These are phyloP conservation scores for Athalia circularis DNA, from an alignment of 2,888 invertebrate genomes.

Conservation along the genomic window DNA sequence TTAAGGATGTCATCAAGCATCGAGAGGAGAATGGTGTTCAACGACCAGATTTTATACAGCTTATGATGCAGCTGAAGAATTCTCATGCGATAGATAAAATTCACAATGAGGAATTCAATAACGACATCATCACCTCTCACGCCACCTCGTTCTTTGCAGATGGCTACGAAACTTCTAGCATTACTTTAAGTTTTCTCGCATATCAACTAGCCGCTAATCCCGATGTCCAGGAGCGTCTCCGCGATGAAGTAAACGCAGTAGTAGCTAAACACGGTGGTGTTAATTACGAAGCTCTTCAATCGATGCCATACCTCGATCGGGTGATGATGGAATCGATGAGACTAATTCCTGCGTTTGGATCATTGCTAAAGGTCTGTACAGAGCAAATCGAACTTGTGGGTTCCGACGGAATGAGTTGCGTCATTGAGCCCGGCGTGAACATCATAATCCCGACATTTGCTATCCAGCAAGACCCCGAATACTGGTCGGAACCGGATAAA, in stretches of 20 bases:
- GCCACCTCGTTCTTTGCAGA: constrained; percentile 76
- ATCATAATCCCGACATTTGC: constrained; percentile 52
- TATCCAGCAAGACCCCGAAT: constrained; percentile 56
- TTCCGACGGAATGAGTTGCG: constrained; percentile 58
- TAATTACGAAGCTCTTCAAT: constrained; percentile 74
- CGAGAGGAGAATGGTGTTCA: constrained; percentile 52
- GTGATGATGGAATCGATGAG: constrained; percentile 69
- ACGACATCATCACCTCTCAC: constrained; percentile 70
- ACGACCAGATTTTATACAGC: constrained; percentile 74
- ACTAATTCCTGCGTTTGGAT: constrained; percentile 40
- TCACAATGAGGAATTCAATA: constrained; percentile 54
- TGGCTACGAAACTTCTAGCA: constrained; percentile 76
- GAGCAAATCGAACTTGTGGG: constrained; percentile 56
- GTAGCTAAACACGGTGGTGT: constrained; percentile 68
- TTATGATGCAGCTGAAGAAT: constrained; percentile 73
- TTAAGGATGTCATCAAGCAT: constrained; percentile 55
- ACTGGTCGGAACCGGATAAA: constrained; percentile 58
- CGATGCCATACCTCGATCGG: constrained; percentile 76
- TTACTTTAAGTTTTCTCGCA: constrained; percentile 72
- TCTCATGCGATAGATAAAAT: constrained; percentile 53
- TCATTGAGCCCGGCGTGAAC: constrained; percentile 53
- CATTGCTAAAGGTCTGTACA: constrained; percentile 58
- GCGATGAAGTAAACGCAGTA: constrained; percentile 71
- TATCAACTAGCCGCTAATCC: constrained; percentile 74
- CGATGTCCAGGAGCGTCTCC: constrained; percentile 74